A percentile compares a stretch with the other conserved stretches of the same genome.
These are phyloP conservation scores for Spinibarbus caldwelli DNA, from an alignment of 2,797 vertebrate genomes.

Conservation along the genomic window DNA sequence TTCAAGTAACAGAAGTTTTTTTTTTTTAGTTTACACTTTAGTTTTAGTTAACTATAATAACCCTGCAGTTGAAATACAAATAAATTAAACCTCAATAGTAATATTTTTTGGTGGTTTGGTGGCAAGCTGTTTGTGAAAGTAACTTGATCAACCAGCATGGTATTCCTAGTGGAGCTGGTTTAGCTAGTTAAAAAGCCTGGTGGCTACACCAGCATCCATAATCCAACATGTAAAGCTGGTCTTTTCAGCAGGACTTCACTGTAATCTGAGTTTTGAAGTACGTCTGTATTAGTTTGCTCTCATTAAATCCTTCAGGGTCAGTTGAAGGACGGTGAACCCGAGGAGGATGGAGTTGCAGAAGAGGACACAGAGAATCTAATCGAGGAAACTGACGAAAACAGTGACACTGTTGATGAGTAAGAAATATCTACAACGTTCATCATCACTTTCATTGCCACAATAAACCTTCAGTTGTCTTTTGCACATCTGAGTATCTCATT, in stretches of 20 bases:
- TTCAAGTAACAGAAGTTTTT: too few species aligned
- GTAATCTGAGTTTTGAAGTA: background rate
- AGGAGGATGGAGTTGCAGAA: constrained; percentile 60
- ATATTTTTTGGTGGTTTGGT: background rate
- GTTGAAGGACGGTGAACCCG: constrained; percentile 74
- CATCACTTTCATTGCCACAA: background rate
- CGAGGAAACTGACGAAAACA: constrained; percentile 71
- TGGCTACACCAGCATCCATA: background rate
- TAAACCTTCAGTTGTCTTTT: background rate
- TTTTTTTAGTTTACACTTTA: background rate
- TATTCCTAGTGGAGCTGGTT: background rate
- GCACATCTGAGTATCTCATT: background rate
- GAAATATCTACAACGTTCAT: constrained; percentile 4
- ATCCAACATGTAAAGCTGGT: background rate
- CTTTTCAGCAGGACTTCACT: background rate
- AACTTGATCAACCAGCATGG: background rate
- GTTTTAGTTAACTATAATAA: background rate
- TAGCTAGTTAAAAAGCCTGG: background rate
- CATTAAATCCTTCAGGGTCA: constrained; percentile 73
- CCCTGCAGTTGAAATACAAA: background rate
- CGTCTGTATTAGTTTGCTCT: background rate
- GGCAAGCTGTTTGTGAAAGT: background rate
- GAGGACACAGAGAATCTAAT: constrained; percentile 82
- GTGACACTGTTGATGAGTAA: constrained; percentile 78
- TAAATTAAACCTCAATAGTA: background rate